These are phyloP conservation scores for Phyllopteryx taeniolatus DNA, from an alignment of 2,113 vertebrate species.

Conservation along the genomic window DNA sequence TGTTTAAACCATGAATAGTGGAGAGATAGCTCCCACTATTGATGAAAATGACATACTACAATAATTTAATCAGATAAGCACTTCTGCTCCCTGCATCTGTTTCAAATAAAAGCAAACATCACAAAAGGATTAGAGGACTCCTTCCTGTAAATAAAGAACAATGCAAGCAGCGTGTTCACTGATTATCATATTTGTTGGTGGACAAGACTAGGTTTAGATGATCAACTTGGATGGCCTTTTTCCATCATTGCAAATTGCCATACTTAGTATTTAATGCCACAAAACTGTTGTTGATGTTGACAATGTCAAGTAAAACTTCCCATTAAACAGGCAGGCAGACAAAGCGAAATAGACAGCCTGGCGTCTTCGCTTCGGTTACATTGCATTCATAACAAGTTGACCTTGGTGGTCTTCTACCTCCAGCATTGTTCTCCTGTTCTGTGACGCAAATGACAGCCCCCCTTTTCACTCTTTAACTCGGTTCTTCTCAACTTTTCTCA, in stretches of 20 bases:
- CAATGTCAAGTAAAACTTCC: background rate
- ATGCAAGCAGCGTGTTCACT: background rate
- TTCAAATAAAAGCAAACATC: background rate
- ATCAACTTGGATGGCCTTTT: background rate
- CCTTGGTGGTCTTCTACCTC: constrained; percentile 57
- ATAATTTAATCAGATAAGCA: no score
- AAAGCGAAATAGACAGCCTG: constrained; percentile 3
- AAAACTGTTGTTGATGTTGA: background rate
- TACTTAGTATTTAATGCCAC: background rate
- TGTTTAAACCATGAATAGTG: background rate
- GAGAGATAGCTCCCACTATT: constrained; percentile 40
- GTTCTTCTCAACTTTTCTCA: constrained; percentile 42
- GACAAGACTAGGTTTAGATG: background rate
- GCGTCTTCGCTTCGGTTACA: constrained; percentile 29
- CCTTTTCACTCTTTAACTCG: constrained; percentile 52
- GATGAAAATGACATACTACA: constrained; percentile 26
- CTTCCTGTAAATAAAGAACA: background rate
- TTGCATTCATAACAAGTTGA: constrained; percentile 46
- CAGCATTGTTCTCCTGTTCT: constrained; percentile 58
- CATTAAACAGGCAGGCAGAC: constrained; percentile 7
- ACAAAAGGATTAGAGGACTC: background rate
- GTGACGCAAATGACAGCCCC: constrained; percentile 57
- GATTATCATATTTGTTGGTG: background rate
- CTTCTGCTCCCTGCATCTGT: background rate
- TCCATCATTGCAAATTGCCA: background rate